Conservation (phyloP, 2,888 invertebrate species). For the Synergus umbraculus region DNA sequence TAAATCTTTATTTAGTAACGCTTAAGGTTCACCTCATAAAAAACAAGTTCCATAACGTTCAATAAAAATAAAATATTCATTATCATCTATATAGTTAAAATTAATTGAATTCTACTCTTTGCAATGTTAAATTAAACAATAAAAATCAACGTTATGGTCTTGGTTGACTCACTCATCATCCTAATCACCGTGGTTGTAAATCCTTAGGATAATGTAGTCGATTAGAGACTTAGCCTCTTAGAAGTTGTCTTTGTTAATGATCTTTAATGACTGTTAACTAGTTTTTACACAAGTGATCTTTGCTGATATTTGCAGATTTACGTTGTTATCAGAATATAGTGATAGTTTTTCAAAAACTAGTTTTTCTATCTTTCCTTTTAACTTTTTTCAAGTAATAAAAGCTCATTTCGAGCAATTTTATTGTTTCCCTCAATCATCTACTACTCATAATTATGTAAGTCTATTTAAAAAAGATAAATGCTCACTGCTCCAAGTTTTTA, state of each 20-base stretch:
- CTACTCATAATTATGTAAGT: background rate
- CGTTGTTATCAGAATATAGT: slow-evolving; percentile 22
- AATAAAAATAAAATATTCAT: background rate
- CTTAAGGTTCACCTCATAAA: slow-evolving; percentile 1
- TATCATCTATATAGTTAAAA: background rate
- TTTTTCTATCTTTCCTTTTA: background rate
- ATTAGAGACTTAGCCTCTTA: slow-evolving; percentile 32
- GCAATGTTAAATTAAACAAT: slow-evolving; percentile 19
- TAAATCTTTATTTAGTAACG: background rate
- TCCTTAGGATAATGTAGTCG: slow-evolving; percentile 28
- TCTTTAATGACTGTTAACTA: slow-evolving; percentile 35
- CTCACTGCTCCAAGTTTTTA: slow-evolving; percentile 15
- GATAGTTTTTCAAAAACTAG: background rate
- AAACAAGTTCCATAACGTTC: slow-evolving; percentile 36
- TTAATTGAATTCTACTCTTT: background rate
- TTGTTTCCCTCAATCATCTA: background rate
- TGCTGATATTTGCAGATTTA: slow-evolving; percentile 14
- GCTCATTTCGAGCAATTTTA: slow-evolving; percentile 3
- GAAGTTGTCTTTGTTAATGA: slow-evolving; percentile 32
- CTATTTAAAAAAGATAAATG: background rate
- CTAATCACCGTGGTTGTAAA: slow-evolving; percentile 19
- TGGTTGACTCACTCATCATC: slow-evolving; percentile 39
- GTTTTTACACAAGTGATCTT: slow-evolving; percentile 18
- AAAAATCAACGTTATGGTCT: slow-evolving; percentile 38
- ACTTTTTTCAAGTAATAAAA: background rate